Evolutionary conservation across 2,888 invertebrate species (phyloP), one percentile per base, ranked within the genome.

Genomic region (Watsonalla cultraria): DNA sequence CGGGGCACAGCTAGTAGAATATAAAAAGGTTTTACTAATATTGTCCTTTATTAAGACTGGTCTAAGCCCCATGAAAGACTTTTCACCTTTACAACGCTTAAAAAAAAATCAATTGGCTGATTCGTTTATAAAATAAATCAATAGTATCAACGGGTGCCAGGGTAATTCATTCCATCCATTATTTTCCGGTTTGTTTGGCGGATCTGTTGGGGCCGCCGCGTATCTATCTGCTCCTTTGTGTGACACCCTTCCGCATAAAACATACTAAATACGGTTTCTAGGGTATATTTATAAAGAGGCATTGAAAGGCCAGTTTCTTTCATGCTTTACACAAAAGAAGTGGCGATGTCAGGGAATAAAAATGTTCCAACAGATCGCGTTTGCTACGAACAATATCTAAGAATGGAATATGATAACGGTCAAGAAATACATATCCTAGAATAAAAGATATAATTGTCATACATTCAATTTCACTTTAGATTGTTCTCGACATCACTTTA

Each of bases 81-180:
- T 24, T 24, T 24, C 24, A 24, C 24, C 24, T 24, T 24, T 24
- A 4, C 24, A 24, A 24, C 24, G 24, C 24, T 24, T 24, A 24
- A 24, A 24, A 24, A 2, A 24, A 46, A 47, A 14, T 42, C 51
- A 11, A 14, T 35, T 35, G 35, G 14, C 11, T 45, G 39, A 50
- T 35, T 14, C 15, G 8, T 37, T 24, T 24, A 6, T 15, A 14
- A 42, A n/a, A 49, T 49, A 39, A 13, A 48, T 51, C 47, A 33
- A 46, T 35, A 47, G 35, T 24, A 24, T 24, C 24, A 24, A 24
- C 24, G 24, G 24, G 24, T 46, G 46, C 53, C 60, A 59, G 62
- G 59, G 64, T 68, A 72, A 72, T 73, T 74, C 71, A 75, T 77
- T 66, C 65, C 52, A 53, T 59, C 60, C 59, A 70, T 73, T 76